Base-by-base conservation (phyloP, 2,888 invertebrate species). In the Nipponacmea schrenckii region DNA sequence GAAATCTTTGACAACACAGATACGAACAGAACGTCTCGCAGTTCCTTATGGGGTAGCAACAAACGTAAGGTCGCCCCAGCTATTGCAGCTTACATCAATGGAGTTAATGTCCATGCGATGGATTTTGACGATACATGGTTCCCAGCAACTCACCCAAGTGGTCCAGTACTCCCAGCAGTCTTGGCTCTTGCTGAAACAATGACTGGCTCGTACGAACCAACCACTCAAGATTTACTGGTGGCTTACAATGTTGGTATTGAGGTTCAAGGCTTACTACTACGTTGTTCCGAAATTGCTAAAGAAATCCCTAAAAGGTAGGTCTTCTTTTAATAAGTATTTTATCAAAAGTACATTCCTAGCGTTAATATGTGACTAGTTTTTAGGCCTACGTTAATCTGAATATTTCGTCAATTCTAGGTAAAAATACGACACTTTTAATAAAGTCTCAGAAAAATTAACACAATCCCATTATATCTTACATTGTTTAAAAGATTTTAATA, bases 81-180 rank as follows among this genome's bases (percentile, higher is more conserved):
- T 0, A 68, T 77, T 68, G 80, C 82, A 5, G 81, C 82, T 1
- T 82, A 75, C 65, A 70, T 83, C 44, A 83, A 83, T 69, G 83
- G 81, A 10, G 72, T 78, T 39, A 82, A 79, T 69, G 78, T 79
- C 20, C 83, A 83, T 68, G 75, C 83, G 17, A 83, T 83, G 82
- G 83, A 83, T 64, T 82, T 82, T 73, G 83, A 83, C 62, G 83
- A 83, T 73, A 83, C 83, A 0, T 83, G 83, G 83, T 77, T 81
- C 46, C 83, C 83, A 24, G 81, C 83, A 45, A 83, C 83, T 3
- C 83, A 83, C 46, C 83, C 83, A 0, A 82, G 81, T 68, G 81
- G 81, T 2, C 81, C 83, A 2, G 81, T 82, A 10, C 76, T 83
- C 31, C 81, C 83, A 4, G 79, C 81, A 0, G 62, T 83, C 17